Conservation (phyloP, 1,140 invertebrate genomes). For the Drosophila sturtevanti region DNA sequence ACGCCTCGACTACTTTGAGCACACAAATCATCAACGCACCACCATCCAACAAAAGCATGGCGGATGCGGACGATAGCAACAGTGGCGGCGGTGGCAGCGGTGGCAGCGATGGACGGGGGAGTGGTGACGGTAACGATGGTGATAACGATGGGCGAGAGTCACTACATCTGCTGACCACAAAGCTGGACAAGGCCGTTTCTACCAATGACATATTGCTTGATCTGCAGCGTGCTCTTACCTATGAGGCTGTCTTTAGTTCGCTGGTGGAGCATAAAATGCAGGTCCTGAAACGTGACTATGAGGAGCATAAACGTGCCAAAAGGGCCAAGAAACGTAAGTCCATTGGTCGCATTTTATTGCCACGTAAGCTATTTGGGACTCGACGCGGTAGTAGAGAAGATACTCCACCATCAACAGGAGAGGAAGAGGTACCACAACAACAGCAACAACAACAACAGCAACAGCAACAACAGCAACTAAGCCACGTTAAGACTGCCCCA, state of each 20-base stretch:
- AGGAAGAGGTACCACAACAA: constrained; percentile 11
- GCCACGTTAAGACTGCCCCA: constrained; percentile 20
- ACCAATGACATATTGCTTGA: constrained; percentile 77
- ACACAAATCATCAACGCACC: constrained; percentile 16
- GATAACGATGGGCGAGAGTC: constrained; percentile 28
- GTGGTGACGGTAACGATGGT: constrained; percentile 9
- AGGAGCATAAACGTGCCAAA: constrained; percentile 76
- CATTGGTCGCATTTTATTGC: constrained; percentile 71
- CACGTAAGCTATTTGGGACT: constrained; percentile 61
- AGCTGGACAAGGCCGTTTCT: constrained; percentile 80
- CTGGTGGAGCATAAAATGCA: constrained; percentile 81
- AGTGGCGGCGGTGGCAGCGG: constrained; percentile 45
- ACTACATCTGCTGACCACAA: constrained; percentile 64
- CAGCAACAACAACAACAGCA: not conserved
- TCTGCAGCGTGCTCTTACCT: constrained; percentile 71
- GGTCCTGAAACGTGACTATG: constrained; percentile 79
- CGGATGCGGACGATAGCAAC: constrained; percentile 71
- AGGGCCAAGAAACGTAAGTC: constrained; percentile 68
- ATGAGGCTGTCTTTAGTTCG: constrained; percentile 74
- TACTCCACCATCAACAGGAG: constrained; percentile 16
- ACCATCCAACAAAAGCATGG: constrained; percentile 41
- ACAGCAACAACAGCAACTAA: not conserved
- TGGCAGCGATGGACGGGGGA: constrained; percentile 12
- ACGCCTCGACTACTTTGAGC: constrained; percentile 29
- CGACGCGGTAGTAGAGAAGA: constrained; percentile 53